Evolutionary conservation across 2,797 vertebrate species (phyloP).

Genomic region (Lithobates sylvaticus): DNA sequence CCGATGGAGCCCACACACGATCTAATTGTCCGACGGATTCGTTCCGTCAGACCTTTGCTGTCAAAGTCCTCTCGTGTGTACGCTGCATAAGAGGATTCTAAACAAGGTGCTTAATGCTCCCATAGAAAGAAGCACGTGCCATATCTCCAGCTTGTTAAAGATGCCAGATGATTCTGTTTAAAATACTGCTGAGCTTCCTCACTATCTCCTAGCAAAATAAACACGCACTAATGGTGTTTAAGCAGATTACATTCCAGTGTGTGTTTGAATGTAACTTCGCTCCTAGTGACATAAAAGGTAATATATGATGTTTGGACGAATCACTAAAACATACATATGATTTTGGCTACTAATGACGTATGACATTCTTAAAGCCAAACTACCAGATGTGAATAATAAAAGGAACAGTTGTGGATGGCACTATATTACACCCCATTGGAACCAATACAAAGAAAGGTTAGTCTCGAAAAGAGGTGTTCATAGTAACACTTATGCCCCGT

Average conservation of each 20-base stretch:
- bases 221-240: conserved; percentile 1
- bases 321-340: background rate
- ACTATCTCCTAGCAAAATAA: conserved; percentile 9
- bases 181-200: background rate
- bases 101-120: background rate
- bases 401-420: background rate
- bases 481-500: no score
- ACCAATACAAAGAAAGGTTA: no score
- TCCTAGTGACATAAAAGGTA: conserved; percentile 21
- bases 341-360: background rate
- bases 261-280: background rate
- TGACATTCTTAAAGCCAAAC: background rate
- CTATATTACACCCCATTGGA: no score
- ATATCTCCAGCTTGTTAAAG: background rate
- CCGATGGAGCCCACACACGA: no score
- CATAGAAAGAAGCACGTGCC: background rate
- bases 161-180: background rate
- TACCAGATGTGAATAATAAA: background rate
- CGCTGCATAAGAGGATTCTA: no score
- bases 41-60: no score
- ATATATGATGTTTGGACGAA: conserved; percentile 2
- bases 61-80: no score
- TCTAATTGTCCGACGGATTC: no score
- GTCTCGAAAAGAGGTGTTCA: no score
- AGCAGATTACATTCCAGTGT: conserved; percentile 1